These are phyloP conservation scores for Gymnarchus niloticus DNA, from an alignment of 2,113 vertebrate species.

Conservation along the genomic window DNA sequence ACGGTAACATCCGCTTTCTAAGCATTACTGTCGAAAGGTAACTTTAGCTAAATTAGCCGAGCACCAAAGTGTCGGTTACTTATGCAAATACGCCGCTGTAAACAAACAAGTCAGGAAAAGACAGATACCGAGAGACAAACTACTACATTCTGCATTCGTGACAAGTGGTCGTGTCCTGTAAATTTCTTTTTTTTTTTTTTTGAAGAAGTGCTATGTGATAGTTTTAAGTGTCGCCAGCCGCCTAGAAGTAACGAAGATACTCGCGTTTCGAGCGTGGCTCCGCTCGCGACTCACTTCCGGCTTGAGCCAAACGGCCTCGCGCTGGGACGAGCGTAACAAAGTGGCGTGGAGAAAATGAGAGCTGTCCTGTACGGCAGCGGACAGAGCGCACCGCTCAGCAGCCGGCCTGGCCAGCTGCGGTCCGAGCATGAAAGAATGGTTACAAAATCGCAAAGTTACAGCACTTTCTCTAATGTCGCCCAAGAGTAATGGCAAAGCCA, in stretches of 20 bases:
- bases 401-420: background rate
- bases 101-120: background rate
- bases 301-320: conserved; percentile 13
- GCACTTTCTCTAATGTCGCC: background rate
- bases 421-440: background rate
- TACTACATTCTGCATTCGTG: background rate
- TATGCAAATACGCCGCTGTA: background rate
- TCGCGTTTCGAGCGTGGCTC: background rate
- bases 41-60: background rate
- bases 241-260: background rate
- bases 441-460: background rate
- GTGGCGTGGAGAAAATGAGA: background rate
- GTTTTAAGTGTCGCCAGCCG: background rate
- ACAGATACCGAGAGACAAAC: background rate
- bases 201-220: background rate
- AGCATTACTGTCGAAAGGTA: background rate
- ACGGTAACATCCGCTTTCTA: background rate
- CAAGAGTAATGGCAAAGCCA: conserved; percentile 12
- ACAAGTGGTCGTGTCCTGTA: too few species aligned
- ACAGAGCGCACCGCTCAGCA: background rate
- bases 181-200: too few species aligned
- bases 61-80: background rate
- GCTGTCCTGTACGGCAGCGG: background rate
- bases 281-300: conserved; percentile 23
- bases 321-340: background rate